Conservation (phyloP, 1,140 invertebrate species). For the roundworm (Caenorhabditis elegans) region WBcel235 BX284604.4:12080001-12080500, state of each 20-base stretch:
- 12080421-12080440: constrained; percentile 12
- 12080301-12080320: background rate
- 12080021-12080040: background rate
- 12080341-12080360: constrained; percentile 35
- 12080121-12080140: background rate
- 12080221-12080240: background rate
- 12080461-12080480: background rate
- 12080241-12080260: background rate
- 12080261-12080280: constrained; percentile 19
- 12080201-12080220: background rate
- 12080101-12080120: background rate
- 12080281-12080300: constrained; percentile 6
- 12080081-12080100: constrained; percentile 10
- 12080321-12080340: background rate
- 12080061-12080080: background rate
- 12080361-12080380: constrained; percentile 1
- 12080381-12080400: background rate
- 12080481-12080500: background rate
- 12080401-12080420: background rate
- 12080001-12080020: background rate
- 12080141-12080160: background rate
- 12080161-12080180: background rate
- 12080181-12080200: background rate
- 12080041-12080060: background rate
- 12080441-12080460: background rate